Conservation (phyloP, 2,797 vertebrate species). For the Acridotheres tristis region DNA sequence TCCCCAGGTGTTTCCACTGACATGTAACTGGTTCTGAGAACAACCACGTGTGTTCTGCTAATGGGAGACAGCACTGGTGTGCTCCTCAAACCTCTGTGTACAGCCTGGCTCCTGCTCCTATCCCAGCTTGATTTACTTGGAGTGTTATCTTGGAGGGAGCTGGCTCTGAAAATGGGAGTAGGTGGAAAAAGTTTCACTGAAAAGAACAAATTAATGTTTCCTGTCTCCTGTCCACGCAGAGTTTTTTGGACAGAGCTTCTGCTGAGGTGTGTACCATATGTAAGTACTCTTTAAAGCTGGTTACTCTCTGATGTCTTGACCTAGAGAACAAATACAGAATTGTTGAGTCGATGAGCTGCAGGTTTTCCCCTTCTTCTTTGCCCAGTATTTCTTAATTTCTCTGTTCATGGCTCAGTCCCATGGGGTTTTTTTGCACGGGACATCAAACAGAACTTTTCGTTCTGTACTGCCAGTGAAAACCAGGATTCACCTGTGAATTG, state of each 20-base stretch:
- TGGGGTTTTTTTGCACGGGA: neutral
- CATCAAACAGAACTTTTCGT: neutral
- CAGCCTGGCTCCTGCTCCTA: neutral
- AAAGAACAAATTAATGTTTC: constrained; percentile 20
- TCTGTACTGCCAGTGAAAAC: neutral
- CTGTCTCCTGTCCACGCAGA: neutral
- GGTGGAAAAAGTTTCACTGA: neutral
- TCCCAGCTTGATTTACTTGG: neutral
- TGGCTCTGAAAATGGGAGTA: neutral
- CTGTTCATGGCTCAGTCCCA: neutral
- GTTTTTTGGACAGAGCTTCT: neutral
- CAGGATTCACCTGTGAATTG: neutral
- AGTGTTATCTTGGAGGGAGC: neutral
- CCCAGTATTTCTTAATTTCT: neutral
- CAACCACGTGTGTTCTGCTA: neutral
- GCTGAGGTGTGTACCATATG: neutral
- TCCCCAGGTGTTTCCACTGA: neutral
- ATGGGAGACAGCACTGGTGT: neutral
- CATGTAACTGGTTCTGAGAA: neutral
- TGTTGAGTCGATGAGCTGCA: neutral
- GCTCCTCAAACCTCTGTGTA: neutral
- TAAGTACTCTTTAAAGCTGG: neutral
- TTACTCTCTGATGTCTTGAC: neutral
- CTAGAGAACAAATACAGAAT: neutral
- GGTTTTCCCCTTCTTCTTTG: neutral